phyloP scores from a whole-genome alignment of 2,888 invertebrate species.

The Drosophila borborema region DNA sequence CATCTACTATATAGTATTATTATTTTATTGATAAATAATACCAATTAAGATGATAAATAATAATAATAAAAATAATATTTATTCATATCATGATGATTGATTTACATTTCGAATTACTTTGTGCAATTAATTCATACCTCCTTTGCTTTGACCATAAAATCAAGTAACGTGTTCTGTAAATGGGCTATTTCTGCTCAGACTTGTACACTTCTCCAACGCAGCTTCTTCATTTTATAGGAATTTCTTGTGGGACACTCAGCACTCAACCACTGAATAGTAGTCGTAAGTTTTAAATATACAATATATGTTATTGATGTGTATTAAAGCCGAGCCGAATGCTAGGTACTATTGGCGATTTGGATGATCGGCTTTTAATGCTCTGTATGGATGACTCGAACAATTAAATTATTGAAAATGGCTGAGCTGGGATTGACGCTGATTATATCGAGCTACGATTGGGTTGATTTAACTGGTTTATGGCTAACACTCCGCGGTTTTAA shows the following conservation, averaged over 20 bases:
- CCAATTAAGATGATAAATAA: too few relatives aligned
- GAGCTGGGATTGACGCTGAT: conserved; percentile 49
- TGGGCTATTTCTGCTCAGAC: conserved; percentile 7
- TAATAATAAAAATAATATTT: too few relatives aligned
- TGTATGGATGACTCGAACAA: conserved; percentile 29
- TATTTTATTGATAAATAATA: too few relatives aligned
- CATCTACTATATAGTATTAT: too few relatives aligned
- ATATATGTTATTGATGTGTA: background rate
- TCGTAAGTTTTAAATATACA: conserved; percentile 7
- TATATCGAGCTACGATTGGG: conserved; percentile 54
- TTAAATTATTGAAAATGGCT: conserved; percentile 48
- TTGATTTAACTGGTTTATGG: conserved; percentile 72
- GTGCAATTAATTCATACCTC: background rate
- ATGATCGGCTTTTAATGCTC: conserved; percentile 25
- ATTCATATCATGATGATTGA: too few relatives aligned
- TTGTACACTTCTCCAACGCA: conserved; percentile 30
- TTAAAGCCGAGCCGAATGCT: background rate
- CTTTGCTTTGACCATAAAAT: background rate
- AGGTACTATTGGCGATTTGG: conserved; percentile 3
- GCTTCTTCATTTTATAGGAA: conserved; percentile 43
- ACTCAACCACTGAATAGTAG: conserved; percentile 7
- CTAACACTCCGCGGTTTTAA: conserved; percentile 81
- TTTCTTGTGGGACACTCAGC: conserved; percentile 21
- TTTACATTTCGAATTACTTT: too few relatives aligned
- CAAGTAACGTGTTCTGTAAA: background rate